Percentiles rank a stretch among this genome's conserved stretches.
Conservation (phyloP, 2,888 invertebrate genomes). For the Ferdinandea cuprea region DNA sequence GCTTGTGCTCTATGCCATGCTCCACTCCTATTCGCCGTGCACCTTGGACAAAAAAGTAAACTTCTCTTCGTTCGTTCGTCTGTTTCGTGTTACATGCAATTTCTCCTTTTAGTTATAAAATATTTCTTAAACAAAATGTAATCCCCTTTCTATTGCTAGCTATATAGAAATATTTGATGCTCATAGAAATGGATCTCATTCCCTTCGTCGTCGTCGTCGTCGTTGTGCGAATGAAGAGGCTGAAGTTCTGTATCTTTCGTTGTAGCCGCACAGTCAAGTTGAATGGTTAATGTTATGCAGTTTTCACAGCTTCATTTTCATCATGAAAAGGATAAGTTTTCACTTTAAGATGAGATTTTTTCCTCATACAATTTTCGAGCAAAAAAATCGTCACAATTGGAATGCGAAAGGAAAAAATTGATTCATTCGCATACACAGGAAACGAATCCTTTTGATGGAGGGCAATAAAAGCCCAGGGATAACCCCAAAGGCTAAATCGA, state of each 20-base stretch:
- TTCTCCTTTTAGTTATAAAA: too few species aligned
- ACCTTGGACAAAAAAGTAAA: too few species aligned
- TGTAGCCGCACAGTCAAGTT: constrained; percentile 42
- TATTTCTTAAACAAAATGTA: constrained; percentile 31
- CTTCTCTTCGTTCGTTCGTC: too few species aligned
- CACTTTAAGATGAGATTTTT: too few species aligned
- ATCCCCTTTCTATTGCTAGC: neutral
- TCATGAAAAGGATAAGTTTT: too few species aligned
- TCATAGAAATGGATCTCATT: constrained; percentile 20
- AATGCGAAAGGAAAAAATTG: constrained; percentile 23
- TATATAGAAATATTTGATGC: constrained; percentile 34
- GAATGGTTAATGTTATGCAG: constrained; percentile 63
- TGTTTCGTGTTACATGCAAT: too few species aligned
- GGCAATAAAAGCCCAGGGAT: constrained; percentile 56
- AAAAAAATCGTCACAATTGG: neutral
- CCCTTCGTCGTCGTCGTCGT: constrained; percentile 31
- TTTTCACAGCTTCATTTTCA: constrained; percentile 65
- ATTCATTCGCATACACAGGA: constrained; percentile 8
- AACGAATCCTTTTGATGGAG: constrained; percentile 48
- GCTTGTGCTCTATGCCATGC: too few species aligned
- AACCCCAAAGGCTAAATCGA: constrained; percentile 58
- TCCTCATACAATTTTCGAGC: neutral
- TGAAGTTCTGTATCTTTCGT: constrained; percentile 25
- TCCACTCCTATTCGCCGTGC: too few species aligned
- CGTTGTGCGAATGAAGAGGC: constrained; percentile 41